Percentiles rank a stretch among this genome's conserved stretches.
Conservation (phyloP, 2,888 invertebrate genomes). For the Encarsia formosa region DNA sequence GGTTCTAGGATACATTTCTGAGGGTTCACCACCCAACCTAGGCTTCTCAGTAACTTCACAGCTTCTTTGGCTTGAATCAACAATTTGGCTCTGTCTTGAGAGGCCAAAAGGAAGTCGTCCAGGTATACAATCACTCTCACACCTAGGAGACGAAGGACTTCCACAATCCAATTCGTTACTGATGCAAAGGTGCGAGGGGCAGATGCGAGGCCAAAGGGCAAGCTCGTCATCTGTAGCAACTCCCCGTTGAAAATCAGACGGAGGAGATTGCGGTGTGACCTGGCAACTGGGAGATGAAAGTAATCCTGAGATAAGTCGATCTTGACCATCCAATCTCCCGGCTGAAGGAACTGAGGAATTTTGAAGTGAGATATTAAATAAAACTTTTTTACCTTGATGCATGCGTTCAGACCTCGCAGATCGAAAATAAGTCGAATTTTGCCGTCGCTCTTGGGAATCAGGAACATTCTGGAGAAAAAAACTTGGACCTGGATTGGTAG, state of each 20-base stretch:
- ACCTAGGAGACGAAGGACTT: constrained; percentile 24
- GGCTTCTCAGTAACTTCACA: constrained; percentile 4
- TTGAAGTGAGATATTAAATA: neutral
- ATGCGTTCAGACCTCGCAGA: constrained; percentile 11
- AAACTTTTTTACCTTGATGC: constrained; percentile 4
- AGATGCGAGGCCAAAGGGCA: constrained; percentile 14
- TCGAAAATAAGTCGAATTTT: constrained; percentile 35
- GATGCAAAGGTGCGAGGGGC: constrained; percentile 31
- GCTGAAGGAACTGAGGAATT: neutral
- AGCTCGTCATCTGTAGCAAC: constrained; percentile 32
- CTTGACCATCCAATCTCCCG: neutral
- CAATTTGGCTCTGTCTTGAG: constrained; percentile 19
- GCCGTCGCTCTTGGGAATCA: too few species aligned
- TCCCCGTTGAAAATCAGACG: constrained; percentile 26
- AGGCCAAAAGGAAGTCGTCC: constrained; percentile 25
- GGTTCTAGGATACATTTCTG: constrained; percentile 19
- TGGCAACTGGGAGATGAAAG: constrained; percentile 25
- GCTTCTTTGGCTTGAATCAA: constrained; percentile 6
- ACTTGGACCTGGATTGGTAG: neutral
- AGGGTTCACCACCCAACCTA: constrained; percentile 21
- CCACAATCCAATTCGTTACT: constrained; percentile 33
- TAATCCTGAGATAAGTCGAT: constrained; percentile 16
- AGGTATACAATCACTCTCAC: constrained; percentile 27
- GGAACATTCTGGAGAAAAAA: constrained; percentile 18
- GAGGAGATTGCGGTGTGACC: constrained; percentile 27